Base-by-base conservation (phyloP, 2,113 vertebrate species). In the Gavialis gangeticus region DNA sequence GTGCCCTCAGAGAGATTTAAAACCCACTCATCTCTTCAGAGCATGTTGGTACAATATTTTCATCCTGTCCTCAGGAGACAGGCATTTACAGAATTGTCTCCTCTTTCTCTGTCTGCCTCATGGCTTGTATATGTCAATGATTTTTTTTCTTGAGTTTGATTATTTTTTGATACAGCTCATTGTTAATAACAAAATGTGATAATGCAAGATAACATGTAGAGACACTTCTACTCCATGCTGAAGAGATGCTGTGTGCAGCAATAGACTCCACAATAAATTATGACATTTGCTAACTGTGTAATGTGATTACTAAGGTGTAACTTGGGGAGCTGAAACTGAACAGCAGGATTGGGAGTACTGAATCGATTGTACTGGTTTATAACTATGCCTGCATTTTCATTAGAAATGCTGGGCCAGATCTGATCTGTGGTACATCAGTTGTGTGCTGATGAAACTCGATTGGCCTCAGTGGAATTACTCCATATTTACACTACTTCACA, bases 11-110 rank as follows among this genome's bases (percentile, higher is more conserved):
- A 4, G 4, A 57, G 30, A 37, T 69, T 88, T 95, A 89, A 85
- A 95, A 83, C 95, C 75, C 59, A 88, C 34, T 96, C 82, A 21
- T 95, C 75, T 95, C 75, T 96, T 91, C 76, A 96, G 93, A 94
- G 82, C 73, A 46, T 83, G 79, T 19, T 2, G 58, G 1, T 56
- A 19, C 87, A 93, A 59, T 92, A 80, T 91, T 92, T 90, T 66
- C 63, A 75, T 84, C 79, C 54, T 88, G 13, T 66, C n/a, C 90
- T 95, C 93, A 79, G 84, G 66, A 95, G 82, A 78, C 56, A 85
- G 67, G 63, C 22, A 95, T 96, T 94, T 90, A 77, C 89, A 90
- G 67, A 12, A 58, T 93, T 96, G 97, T 91, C 62, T 58, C 6
- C 28, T 83, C n/a, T 96, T 83, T 82, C 75, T 94, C 63, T 16